Percentiles rank a stretch among this genome's conserved stretches.
These are phyloP conservation scores for Tapirus indicus DNA, from an alignment of 2,797 vertebrate species.

Conservation along the genomic window DNA sequence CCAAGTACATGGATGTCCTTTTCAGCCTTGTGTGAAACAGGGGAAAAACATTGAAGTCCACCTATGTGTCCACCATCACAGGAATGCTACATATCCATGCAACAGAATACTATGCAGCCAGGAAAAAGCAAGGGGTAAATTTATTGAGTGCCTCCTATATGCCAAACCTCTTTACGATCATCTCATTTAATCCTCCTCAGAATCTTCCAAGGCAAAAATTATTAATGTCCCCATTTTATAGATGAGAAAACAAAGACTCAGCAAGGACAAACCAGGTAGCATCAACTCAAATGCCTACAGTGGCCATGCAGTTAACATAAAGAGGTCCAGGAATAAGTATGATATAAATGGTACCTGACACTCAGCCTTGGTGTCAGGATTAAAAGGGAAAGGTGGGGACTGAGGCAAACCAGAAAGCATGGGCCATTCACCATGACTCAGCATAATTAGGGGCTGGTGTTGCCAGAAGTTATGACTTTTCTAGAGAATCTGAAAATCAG, in stretches of 20 bases:
- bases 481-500: constrained; percentile 22
- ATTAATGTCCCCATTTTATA: background rate
- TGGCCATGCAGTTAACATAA: background rate
- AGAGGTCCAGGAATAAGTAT: background rate
- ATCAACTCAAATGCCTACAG: background rate
- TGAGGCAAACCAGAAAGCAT: background rate
- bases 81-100: background rate
- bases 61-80: background rate
- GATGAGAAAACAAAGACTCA: constrained; percentile 5
- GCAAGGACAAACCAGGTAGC: background rate
- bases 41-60: background rate
- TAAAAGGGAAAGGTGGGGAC: background rate
- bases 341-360: background rate
- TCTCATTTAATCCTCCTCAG: background rate
- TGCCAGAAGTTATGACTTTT: background rate
- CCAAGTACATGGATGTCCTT: background rate
- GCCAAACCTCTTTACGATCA: background rate
- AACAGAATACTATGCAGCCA: background rate
- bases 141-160: background rate
- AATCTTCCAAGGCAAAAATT: background rate
- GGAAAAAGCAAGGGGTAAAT: background rate
- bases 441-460: background rate
- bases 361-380: background rate
- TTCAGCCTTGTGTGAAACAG: background rate
- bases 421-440: background rate